A percentile compares a stretch with the other conserved stretches of the same genome.
These are phyloP conservation scores for Cichladusa arquata DNA, from an alignment of 2,113 vertebrate species.

Conservation along the genomic window DNA sequence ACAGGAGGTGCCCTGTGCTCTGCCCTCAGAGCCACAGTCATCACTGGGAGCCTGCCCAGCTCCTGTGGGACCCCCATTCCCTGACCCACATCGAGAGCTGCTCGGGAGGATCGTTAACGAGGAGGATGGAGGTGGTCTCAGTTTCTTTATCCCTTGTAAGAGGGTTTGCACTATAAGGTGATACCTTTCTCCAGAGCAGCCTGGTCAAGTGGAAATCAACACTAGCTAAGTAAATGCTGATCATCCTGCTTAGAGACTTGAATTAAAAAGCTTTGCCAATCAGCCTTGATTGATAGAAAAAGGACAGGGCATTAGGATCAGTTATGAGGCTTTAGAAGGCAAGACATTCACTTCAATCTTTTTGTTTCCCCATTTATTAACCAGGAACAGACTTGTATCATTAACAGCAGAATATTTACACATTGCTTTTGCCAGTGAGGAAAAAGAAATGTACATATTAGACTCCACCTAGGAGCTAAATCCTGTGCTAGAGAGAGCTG, in stretches of 20 bases:
- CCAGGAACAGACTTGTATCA: not conserved
- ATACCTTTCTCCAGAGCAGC: conserved; percentile 26
- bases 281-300: conserved; percentile 39
- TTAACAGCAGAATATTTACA: not conserved
- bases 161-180: conserved; percentile 15
- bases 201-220: conserved; percentile 39
- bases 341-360: not conserved
- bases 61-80: not conserved
- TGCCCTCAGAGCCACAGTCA: accelerated
- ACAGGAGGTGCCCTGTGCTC: not conserved
- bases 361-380: not conserved
- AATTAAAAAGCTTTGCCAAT: conserved; percentile 67
- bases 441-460: not conserved
- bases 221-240: conserved; percentile 39
- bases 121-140: not conserved
- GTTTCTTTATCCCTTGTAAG: conserved; percentile 58
- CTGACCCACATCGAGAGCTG: not conserved
- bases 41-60: not conserved
- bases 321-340: not conserved
- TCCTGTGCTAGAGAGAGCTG: not conserved
- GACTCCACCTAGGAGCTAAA: not conserved
- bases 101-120: accelerated
- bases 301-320: conserved; percentile 25
- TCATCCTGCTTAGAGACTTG: conserved; percentile 60
- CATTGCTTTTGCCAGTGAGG: not conserved